Evolutionary conservation across 2,113 vertebrate genomes (phyloP), one percentile per base, ranked within the genome.

Genomic region (Athene noctua): DNA sequence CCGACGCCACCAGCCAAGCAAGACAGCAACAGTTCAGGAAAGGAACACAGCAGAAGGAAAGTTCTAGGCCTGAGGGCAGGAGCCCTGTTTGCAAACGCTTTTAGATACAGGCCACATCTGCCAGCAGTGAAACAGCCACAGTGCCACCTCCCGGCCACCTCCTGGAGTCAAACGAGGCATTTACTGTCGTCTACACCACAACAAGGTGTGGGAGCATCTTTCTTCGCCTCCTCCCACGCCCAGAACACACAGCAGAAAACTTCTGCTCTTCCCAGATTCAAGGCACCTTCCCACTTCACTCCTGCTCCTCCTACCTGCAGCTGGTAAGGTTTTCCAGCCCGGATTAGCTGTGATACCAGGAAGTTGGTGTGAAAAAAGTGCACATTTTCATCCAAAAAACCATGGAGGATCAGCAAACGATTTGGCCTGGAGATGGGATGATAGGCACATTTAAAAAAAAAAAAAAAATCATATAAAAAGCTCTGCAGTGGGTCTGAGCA

Each of bases 291-390:
- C 59, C 54, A 38, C 42, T 20, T 46, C 47, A 5, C 15, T 66
- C 66, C 13, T 17, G 22, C 18, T 30, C 63, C 71, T 75, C 97
- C 58, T 93, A 99, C 99, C 99, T 99, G 99, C 89, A 99, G 98
- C 97, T 99, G 99, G 98, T 99, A 99, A 61, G 99, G 99, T 97
- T 99, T 99, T 84, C 99, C 99, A 73, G 99, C 99, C 73, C 99
- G 99, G 98, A 99, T 99, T 94, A 99, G 98, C 97, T 99, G 99
- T 38, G 99, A 99, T 91, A 99, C 99, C 52, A 99, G 98, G 98
- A 99, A 99, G 96, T 99, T 99, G 93, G 99, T 99, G 98, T 99
- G 99, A 97, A 99, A 99, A 99, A 99, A 99, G 98, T 99, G 99
- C 98, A 99, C 99, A 19, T 99, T 99, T 97, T 99, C 99, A 92